Conservation (phyloP, 1,140 invertebrate species). For the Gerris buenoi region DNA sequence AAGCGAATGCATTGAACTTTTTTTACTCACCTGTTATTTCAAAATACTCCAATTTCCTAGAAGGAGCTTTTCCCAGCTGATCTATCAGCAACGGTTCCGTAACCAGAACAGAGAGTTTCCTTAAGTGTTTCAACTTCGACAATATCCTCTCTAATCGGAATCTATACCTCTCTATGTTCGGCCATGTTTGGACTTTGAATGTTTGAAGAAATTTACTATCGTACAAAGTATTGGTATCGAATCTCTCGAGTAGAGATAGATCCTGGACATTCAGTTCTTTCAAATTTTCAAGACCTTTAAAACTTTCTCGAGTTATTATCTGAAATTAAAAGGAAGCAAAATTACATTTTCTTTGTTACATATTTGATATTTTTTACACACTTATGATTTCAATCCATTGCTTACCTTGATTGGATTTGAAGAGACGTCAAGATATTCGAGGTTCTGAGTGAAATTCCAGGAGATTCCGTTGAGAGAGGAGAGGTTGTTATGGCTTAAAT, state of each 20-base stretch:
- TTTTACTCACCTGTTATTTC: slow-evolving; percentile 49
- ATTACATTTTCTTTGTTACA: neutral
- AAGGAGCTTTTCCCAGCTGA: slow-evolving; percentile 31
- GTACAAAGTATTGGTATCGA: slow-evolving; percentile 29
- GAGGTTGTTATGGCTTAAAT: slow-evolving; percentile 50
- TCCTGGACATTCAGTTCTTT: slow-evolving; percentile 26
- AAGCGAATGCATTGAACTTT: no score
- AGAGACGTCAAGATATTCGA: slow-evolving; percentile 45
- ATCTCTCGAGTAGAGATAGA: slow-evolving; percentile 26
- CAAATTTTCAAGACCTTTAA: slow-evolving; percentile 26
- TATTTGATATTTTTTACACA: neutral
- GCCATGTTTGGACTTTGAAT: slow-evolving; percentile 47
- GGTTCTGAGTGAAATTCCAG: slow-evolving; percentile 37
- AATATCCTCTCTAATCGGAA: slow-evolving; percentile 42
- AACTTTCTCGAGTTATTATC: slow-evolving; percentile 29
- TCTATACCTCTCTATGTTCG: slow-evolving; percentile 41
- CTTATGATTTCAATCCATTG: neutral
- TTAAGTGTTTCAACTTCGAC: slow-evolving; percentile 37
- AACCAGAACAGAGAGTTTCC: slow-evolving; percentile 50
- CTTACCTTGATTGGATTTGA: slow-evolving; percentile 44
- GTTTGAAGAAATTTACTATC: slow-evolving; percentile 19
- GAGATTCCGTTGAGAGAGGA: slow-evolving; percentile 43
- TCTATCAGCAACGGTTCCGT: slow-evolving; percentile 49
- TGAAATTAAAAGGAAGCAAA: slow-evolving; percentile 13
- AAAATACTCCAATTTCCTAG: slow-evolving; percentile 57